These are phyloP conservation scores for Enteromius anoplus DNA, from an alignment of 2,797 vertebrate genomes.

Conservation along the genomic window DNA sequence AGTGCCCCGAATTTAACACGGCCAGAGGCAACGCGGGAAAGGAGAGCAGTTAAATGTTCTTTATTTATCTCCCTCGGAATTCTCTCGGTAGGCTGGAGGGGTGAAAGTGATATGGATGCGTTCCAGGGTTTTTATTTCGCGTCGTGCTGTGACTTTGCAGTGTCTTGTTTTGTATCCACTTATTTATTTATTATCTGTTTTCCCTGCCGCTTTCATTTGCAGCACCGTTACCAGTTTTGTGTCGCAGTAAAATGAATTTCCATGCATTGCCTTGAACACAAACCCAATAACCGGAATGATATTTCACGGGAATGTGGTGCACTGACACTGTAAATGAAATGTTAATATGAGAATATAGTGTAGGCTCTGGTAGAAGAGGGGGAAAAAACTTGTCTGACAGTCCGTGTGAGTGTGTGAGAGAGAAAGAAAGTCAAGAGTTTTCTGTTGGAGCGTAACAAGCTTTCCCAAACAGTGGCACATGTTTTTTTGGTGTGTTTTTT, in stretches of 20 bases:
- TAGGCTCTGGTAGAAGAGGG: conserved; percentile 4
- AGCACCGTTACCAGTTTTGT: conserved; percentile 50
- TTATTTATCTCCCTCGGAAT: conserved; percentile 54
- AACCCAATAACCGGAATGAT: conserved; percentile 32
- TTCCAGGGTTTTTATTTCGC: conserved; percentile 47
- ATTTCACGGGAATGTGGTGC: conserved; percentile 16
- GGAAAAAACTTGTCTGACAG: conserved; percentile 30
- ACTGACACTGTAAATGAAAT: conserved; percentile 34
- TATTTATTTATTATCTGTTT: conserved; percentile 46
- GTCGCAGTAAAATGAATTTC: conserved; percentile 32
- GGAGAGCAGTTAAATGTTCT: conserved; percentile 54
- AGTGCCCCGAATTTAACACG: conserved; percentile 61
- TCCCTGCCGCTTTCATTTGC: conserved; percentile 60
- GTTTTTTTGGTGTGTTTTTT: conserved; percentile 3
- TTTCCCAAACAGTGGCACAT: conserved; percentile 42
- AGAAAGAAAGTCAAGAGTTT: conserved; percentile 24
- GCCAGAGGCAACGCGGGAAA: conserved; percentile 54
- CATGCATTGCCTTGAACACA: conserved; percentile 33
- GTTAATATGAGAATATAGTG: conserved; percentile 23
- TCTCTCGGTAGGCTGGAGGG: conserved; percentile 47
- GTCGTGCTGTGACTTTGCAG: conserved; percentile 28
- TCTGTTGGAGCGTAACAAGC: conserved; percentile 48
- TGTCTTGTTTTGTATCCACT: conserved; percentile 40
- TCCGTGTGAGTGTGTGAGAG: conserved; percentile 32
- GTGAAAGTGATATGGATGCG: conserved; percentile 53